These are phyloP conservation scores for Sphaeramia orbicularis DNA, from an alignment of 2,797 vertebrate species.

Conservation along the genomic window DNA sequence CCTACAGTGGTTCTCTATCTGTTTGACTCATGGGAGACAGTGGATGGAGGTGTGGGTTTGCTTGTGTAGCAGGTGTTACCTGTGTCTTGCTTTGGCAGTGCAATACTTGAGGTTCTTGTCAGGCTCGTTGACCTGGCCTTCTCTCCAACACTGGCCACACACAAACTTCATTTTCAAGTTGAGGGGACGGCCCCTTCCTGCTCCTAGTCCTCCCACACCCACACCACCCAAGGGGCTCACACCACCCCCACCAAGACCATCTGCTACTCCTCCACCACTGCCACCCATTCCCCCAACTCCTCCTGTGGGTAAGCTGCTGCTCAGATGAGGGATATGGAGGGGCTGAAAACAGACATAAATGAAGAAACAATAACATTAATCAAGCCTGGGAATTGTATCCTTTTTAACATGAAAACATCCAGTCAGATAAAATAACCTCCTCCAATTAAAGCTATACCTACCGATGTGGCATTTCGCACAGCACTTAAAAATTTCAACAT, in stretches of 20 bases:
- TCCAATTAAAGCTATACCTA: too few relatives aligned
- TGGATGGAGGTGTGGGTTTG: too few relatives aligned
- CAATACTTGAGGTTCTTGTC: slow-evolving; percentile 99
- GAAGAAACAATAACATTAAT: background rate
- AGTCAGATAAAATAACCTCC: too few relatives aligned
- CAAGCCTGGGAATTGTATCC: background rate
- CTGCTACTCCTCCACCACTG: slow-evolving; percentile 54
- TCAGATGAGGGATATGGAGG: slow-evolving; percentile 80
- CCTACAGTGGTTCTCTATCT: background rate
- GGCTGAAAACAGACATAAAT: slow-evolving; percentile 70
- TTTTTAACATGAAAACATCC: background rate
- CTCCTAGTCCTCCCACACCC: slow-evolving; percentile 71
- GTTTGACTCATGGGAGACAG: background rate
- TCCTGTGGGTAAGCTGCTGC: slow-evolving; percentile 68
- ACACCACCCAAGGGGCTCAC: slow-evolving; percentile 68
- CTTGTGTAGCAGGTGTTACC: slow-evolving; percentile 77
- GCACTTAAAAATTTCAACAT: too few relatives aligned
- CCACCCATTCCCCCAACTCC: slow-evolving; percentile 73
- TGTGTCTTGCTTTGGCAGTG: slow-evolving; percentile 97
- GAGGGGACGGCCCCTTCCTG: slow-evolving; percentile 84
- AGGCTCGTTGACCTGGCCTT: slow-evolving; percentile 96
- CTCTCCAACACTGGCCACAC: slow-evolving; percentile 97
- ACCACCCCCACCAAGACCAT: slow-evolving; percentile 67
- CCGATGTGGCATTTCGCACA: too few relatives aligned
- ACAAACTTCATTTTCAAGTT: slow-evolving; percentile 99